Base-by-base conservation (phyloP, 1,140 invertebrate genomes). In the Drosophila saltans region DNA sequence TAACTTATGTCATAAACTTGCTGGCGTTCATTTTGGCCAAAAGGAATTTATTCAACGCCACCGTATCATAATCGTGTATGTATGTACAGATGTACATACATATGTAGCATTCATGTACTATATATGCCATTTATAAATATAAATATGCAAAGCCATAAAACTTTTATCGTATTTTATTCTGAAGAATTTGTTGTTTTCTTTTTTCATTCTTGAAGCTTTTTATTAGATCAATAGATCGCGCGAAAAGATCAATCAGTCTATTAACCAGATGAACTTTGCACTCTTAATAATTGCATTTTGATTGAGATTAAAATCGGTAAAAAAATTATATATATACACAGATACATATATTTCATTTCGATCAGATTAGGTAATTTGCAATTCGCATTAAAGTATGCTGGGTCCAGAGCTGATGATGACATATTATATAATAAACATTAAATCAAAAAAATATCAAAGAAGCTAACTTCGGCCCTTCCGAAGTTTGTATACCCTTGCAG, bases 1-100 rank as follows among this genome's bases (percentile, higher is more conserved):
- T 26, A 52, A 52, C 45, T 52, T 26, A 26, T 52, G 45, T 26
- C 45, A 52, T 52, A 26, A 52, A 52, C 45, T 52, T 52, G 21
- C 43, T 21, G 43, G 45, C 45, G n/a, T 16, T 48, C 21, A 48
- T 48, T 24, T 48, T 48, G 45, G 21, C 21, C 16, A 24, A 52
- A 52, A 52, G 45, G 21, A 24, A 52, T 52, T 52, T 10, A 52
- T 8, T 8, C 2, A 52, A 24, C 24, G 45, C 45, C 45, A 52
- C 41, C 7, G 21, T 26, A 52, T 52, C 45, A 26, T 2, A 26
- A 36, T 4, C 21, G 21, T 10, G 24, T 10, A 48, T 48, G 21
- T 52, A 26, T 21, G 21, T 48, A 48, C 24, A 36, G 3, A 36
- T 7, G 6, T 6, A 36, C 33, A 30, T 36, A 36, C 26, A 7